Conservation (phyloP, 1,140 invertebrate genomes). For the Saxidomus purpurata region DNA sequence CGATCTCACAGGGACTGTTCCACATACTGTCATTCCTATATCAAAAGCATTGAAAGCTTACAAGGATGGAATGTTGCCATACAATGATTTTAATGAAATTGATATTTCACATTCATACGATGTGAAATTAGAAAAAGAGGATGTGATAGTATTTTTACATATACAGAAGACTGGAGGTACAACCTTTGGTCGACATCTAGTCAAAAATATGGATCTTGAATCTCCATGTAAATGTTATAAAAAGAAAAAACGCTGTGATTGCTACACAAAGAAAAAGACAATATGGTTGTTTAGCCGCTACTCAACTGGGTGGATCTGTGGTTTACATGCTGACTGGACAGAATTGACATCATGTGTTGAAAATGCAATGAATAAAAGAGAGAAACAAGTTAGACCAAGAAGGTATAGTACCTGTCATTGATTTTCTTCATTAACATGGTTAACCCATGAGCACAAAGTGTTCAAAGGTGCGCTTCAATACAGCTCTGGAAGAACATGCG, state of each 20-base stretch:
- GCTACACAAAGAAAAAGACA: conserved; percentile 79
- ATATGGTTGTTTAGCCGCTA: conserved; percentile 98
- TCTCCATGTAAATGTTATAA: conserved; percentile 80
- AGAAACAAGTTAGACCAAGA: conserved; percentile 79
- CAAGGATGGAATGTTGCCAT: conserved; percentile 39
- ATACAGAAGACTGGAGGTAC: conserved; percentile 98
- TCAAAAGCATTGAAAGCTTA: conserved; percentile 43
- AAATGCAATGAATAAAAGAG: conserved; percentile 85
- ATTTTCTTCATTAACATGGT: too few relatives aligned
- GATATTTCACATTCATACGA: conserved; percentile 64
- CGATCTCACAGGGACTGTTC: neutral
- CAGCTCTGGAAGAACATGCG: too few relatives aligned
- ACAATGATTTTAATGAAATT: conserved; percentile 51
- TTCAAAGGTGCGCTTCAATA: too few relatives aligned
- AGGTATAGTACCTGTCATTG: too few relatives aligned
- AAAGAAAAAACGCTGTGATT: conserved; percentile 82
- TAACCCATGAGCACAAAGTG: too few relatives aligned
- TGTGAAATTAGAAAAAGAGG: conserved; percentile 85
- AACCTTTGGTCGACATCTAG: conserved; percentile 97
- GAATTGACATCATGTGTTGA: conserved; percentile 93
- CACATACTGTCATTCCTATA: neutral
- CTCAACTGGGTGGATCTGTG: conserved; percentile 99
- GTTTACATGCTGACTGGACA: conserved; percentile 99
- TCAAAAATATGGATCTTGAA: conserved; percentile 95
- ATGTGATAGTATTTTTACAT: conserved; percentile 99